These are phyloP conservation scores for Lepidurus packardi DNA, from an alignment of 1,140 invertebrate species.

Conservation along the genomic window DNA sequence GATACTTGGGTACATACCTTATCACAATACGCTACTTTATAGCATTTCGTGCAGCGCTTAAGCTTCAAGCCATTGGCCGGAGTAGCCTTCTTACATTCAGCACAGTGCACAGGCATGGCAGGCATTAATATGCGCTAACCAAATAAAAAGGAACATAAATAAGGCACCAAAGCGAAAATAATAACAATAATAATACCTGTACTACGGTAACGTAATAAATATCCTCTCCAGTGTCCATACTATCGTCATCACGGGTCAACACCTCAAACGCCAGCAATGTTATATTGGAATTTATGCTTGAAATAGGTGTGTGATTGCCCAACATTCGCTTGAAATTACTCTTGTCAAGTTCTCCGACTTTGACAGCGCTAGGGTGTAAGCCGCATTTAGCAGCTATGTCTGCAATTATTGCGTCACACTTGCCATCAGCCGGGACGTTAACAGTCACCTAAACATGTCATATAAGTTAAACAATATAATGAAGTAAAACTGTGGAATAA, in stretches of 20 bases:
- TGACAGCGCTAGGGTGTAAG: background rate
- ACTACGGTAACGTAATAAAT: conserved; percentile 45
- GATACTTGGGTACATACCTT: conserved; percentile 40
- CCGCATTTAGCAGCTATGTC: conserved; percentile 1
- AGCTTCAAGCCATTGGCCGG: conserved; percentile 40
- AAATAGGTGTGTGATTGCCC: background rate
- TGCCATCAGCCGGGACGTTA: conserved; percentile 41
- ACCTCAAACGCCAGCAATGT: conserved; percentile 41
- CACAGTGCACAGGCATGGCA: conserved; percentile 41
- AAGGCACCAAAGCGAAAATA: conserved; percentile 19
- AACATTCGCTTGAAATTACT: background rate
- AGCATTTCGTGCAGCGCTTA: conserved; percentile 47
- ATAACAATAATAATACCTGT: conserved; percentile 39
- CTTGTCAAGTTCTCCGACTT: background rate
- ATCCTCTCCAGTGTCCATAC: conserved; percentile 42
- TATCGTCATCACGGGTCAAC: conserved; percentile 38
- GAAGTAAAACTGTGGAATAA: background rate
- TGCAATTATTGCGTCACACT: background rate
- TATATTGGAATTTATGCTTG: conserved; percentile 13
- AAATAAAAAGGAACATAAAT: conserved; percentile 28
- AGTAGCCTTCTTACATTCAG: conserved; percentile 42
- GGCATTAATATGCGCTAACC: conserved; percentile 40
- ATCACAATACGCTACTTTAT: conserved; percentile 47
- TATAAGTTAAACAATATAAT: background rate
- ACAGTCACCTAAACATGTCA: conserved; percentile 36